A percentile compares a stretch with the other conserved stretches of the same genome.
Conservation (phyloP, 2,888 invertebrate genomes). For the Encarsia formosa region DNA sequence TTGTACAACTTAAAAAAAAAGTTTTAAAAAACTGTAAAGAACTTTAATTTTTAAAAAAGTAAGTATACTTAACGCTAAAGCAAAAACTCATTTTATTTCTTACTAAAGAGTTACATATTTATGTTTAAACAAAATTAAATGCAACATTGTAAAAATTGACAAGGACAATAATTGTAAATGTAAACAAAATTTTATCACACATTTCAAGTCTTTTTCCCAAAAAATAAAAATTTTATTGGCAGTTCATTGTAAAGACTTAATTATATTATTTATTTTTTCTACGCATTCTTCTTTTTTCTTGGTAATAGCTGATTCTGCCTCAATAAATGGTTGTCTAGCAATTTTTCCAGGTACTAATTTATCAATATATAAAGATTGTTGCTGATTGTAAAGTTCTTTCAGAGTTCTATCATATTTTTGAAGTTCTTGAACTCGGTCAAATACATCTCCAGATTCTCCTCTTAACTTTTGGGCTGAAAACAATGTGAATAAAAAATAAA, state of each 20-base stretch:
- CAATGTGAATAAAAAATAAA: not conserved
- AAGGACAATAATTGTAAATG: not conserved
- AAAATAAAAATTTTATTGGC: not conserved
- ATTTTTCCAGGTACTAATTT: constrained; percentile 61
- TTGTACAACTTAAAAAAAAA: not conserved
- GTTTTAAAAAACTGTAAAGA: not conserved
- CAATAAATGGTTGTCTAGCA: constrained; percentile 58
- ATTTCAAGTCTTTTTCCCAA: not conserved
- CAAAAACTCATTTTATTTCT: not conserved
- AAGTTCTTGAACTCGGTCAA: constrained; percentile 60
- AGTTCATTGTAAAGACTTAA: constrained; percentile 50
- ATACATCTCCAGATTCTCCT: constrained; percentile 58
- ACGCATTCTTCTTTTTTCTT: constrained; percentile 59
- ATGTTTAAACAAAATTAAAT: not conserved
- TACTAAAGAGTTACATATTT: not conserved
- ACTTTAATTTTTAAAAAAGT: not conserved
- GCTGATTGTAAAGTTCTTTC: constrained; percentile 51
- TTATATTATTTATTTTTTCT: constrained; percentile 53
- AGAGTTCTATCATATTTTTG: constrained; percentile 57
- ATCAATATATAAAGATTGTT: constrained; percentile 58
- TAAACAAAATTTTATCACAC: not conserved
- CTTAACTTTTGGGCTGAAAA: constrained; percentile 54
- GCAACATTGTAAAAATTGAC: not conserved
- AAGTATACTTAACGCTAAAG: not conserved
- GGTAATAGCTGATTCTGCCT: constrained; percentile 55